Evolutionary conservation across 1,140 invertebrate genomes (phyloP).

Genomic region (Panagrolaimus sp.): DNA sequence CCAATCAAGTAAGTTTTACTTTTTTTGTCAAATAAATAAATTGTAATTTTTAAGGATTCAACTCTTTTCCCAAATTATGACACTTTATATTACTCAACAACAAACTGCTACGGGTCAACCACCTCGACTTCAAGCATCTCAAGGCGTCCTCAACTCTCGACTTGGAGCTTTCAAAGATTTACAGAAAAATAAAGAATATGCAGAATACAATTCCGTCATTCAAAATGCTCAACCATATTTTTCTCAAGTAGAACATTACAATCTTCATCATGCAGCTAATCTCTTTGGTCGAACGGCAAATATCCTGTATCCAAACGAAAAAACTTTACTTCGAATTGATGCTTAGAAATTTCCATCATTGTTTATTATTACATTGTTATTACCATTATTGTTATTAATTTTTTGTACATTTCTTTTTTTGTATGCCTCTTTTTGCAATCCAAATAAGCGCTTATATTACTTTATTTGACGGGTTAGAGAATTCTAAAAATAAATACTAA

Average conservation of each 20-base stretch:
- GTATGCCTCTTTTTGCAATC: too few relatives aligned
- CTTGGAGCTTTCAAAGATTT: slow-evolving; percentile 31
- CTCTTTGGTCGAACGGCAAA: slow-evolving; percentile 7
- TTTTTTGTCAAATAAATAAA: neutral
- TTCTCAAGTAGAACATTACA: slow-evolving; percentile 17
- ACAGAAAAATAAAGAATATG: slow-evolving; percentile 27
- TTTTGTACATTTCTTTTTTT: too few relatives aligned
- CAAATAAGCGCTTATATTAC: too few relatives aligned
- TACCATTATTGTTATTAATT: too few relatives aligned
- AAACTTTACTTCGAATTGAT: neutral
- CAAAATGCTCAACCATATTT: slow-evolving; percentile 21
- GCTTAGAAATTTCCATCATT: neutral
- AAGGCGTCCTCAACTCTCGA: slow-evolving; percentile 29
- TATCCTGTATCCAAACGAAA: slow-evolving; percentile 20
- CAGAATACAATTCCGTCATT: slow-evolving; percentile 22
- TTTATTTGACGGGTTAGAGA: too few relatives aligned
- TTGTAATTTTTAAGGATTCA: slow-evolving; percentile 27
- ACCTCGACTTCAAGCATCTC: slow-evolving; percentile 24
- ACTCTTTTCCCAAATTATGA: slow-evolving; percentile 30
- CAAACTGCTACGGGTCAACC: slow-evolving; percentile 26
- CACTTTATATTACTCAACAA: slow-evolving; percentile 35
- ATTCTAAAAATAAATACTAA: too few relatives aligned
- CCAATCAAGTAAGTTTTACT: slow-evolving; percentile 23
- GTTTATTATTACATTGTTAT: too few relatives aligned
- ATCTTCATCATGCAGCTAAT: slow-evolving; percentile 13